phyloP scores from a whole-genome alignment of 92 coral and sea anemone species.

The Siderastrea radians region DNA sequence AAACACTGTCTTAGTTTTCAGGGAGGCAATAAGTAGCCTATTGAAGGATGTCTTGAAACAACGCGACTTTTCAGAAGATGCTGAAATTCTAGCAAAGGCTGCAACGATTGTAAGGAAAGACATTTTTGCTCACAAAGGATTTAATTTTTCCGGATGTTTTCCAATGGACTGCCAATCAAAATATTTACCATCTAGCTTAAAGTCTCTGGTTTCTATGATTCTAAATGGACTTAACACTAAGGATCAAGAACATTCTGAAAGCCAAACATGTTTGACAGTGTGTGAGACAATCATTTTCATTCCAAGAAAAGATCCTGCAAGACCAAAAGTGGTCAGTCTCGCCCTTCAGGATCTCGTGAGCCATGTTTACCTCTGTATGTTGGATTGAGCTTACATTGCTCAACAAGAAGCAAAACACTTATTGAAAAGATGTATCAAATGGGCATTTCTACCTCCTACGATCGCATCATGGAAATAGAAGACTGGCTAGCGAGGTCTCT shows the following conservation, averaged over 20 bases:
- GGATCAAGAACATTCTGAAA: conserved; percentile 46
- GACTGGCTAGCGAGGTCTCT: conserved; percentile 56
- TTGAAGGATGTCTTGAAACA: conserved; percentile 64
- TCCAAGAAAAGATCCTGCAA: conserved; percentile 52
- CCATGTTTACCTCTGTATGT: conserved; percentile 73
- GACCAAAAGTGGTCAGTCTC: conserved; percentile 27
- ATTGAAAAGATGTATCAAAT: conserved; percentile 60
- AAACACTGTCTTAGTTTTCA: conserved; percentile 60
- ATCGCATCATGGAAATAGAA: conserved; percentile 62
- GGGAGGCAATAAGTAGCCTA: conserved; percentile 60
- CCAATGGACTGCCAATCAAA: conserved; percentile 53
- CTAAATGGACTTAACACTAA: conserved; percentile 71
- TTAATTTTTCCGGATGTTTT: conserved; percentile 50
- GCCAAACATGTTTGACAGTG: conserved; percentile 63
- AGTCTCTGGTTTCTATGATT: conserved; percentile 64
- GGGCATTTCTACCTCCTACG: conserved; percentile 69
- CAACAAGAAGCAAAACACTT: conserved; percentile 70
- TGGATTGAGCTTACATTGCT: conserved; percentile 54
- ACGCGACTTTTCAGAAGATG: conserved; percentile 75
- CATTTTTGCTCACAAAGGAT: conserved; percentile 39
- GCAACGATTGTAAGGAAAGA: conserved; percentile 63
- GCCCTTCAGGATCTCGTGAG: conserved; percentile 63
- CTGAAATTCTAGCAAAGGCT: conserved; percentile 60
- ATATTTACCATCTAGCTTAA: conserved; percentile 62
- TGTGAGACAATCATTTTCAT: conserved; percentile 52